Evolutionary conservation across 2,797 vertebrate genomes (phyloP).

Genomic region (Sebastes iracundus): DNA sequence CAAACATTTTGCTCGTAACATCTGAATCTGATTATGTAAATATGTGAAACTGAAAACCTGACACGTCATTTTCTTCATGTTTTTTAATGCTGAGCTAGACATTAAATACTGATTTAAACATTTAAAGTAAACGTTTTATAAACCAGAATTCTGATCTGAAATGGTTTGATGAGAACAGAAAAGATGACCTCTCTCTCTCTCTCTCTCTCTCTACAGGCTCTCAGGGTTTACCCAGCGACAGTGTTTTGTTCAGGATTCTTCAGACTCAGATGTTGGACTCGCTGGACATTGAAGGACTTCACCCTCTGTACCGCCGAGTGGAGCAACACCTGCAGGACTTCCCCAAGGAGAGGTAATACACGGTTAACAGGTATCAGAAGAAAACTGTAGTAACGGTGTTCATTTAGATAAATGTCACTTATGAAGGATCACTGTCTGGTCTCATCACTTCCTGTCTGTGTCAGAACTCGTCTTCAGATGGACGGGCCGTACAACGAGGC

Average conservation of each 20-base stretch:
- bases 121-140: background rate
- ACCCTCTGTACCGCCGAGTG: slow-evolving; percentile 90
- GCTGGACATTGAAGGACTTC: slow-evolving; percentile 94
- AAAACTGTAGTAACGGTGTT: background rate
- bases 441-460: slow-evolving; percentile 8
- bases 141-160: background rate
- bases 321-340: slow-evolving; percentile 93
- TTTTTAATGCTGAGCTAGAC: background rate
- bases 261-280: slow-evolving; percentile 96
- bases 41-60: background rate
- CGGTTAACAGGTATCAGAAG: background rate
- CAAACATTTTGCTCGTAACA: background rate
- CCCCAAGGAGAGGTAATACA: slow-evolving; percentile 90
- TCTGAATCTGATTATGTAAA: background rate
- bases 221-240: slow-evolving; percentile 89
- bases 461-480: slow-evolving; percentile 89
- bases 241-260: slow-evolving; percentile 91
- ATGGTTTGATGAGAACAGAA: background rate
- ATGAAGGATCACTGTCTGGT: background rate
- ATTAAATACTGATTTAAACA: background rate
- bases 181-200: background rate
- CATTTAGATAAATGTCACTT: background rate
- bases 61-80: background rate
- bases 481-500: slow-evolving; percentile 93
- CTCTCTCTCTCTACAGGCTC: slow-evolving; percentile 80